phyloP scores from a whole-genome alignment of 2,797 vertebrate genomes.

The Sus cebifrons region DNA sequence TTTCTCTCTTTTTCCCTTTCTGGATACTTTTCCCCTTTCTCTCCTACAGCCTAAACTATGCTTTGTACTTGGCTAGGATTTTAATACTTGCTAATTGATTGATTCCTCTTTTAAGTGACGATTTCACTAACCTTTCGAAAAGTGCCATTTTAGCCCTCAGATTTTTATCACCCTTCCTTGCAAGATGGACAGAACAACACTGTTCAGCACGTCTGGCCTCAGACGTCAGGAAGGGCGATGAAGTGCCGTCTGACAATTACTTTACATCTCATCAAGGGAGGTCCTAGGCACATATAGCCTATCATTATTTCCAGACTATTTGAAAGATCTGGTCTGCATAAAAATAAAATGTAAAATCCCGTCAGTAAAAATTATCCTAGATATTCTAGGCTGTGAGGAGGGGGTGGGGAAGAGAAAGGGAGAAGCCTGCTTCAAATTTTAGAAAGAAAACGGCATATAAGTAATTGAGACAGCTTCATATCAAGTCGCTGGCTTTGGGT shows the following conservation, averaged over 20 bases:
- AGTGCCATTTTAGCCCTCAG: background rate
- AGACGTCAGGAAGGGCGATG: background rate
- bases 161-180: background rate
- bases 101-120: background rate
- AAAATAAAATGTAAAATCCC: conserved; percentile 46
- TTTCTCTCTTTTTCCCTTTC: background rate
- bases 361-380: background rate
- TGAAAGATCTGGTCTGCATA: conserved; percentile 41
- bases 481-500: background rate
- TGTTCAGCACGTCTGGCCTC: background rate
- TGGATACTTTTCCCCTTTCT: background rate
- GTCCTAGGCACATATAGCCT: background rate
- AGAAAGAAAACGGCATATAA: background rate
- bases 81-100: background rate
- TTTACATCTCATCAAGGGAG: conserved; percentile 10
- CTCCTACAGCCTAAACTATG: background rate
- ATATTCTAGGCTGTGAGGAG: background rate
- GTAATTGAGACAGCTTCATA: background rate
- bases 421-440: background rate
- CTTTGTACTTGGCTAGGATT: background rate
- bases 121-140: background rate
- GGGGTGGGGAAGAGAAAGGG: accelerated
- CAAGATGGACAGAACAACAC: background rate
- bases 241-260: background rate
- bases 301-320: conserved; percentile 2